Conservation (phyloP, 2,113 vertebrate species). For the Okapia johnstoni region DNA sequence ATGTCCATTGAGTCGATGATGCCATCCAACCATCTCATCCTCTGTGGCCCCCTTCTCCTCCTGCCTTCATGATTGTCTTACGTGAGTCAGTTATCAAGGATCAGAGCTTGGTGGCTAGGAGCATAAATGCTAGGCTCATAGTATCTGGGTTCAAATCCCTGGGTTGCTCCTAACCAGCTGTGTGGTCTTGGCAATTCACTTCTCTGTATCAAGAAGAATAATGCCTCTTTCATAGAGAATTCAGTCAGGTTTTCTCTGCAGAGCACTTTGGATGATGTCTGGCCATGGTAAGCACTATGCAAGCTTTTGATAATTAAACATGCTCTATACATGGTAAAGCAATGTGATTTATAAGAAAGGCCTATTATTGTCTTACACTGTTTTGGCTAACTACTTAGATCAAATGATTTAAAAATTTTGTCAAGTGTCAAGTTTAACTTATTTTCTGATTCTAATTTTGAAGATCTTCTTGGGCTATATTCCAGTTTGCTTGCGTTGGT, state of each 20-base stretch:
- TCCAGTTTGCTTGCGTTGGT: neutral
- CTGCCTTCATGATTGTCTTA: neutral
- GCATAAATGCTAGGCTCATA: neutral
- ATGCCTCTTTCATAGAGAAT: neutral
- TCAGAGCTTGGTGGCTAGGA: neutral
- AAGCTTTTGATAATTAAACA: conserved; percentile 5
- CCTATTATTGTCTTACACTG: neutral
- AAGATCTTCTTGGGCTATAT: neutral
- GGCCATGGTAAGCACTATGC: neutral
- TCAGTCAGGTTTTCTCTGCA: neutral
- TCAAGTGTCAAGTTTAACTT: neutral
- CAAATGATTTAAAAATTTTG: conserved; percentile 10
- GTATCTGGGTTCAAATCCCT: neutral
- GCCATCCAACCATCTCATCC: neutral
- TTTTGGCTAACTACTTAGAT: neutral
- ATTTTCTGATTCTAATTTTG: conserved; percentile 5
- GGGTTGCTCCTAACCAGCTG: neutral
- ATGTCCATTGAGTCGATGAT: neutral
- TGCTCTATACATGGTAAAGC: neutral
- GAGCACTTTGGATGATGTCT: neutral
- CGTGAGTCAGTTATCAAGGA: fast-evolving
- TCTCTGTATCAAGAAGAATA: neutral
- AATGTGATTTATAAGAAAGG: neutral
- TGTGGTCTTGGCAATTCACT: neutral
- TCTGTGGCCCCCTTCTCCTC: neutral